Conservation (phyloP, 2,888 invertebrate species). For the Diadromus collaris region DNA sequence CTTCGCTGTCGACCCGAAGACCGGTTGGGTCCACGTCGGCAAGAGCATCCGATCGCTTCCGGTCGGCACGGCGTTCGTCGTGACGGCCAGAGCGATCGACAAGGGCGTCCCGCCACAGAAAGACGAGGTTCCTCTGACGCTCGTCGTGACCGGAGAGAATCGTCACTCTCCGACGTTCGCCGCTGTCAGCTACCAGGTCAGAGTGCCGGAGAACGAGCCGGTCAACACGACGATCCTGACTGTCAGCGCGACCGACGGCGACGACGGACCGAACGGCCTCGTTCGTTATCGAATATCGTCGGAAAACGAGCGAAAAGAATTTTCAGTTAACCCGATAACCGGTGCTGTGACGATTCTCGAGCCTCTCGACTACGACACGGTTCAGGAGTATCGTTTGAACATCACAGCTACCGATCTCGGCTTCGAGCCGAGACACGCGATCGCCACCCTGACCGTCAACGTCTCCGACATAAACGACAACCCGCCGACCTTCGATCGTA, state of each 20-base stretch:
- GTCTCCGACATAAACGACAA: constrained; percentile 97
- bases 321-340: constrained; percentile 88
- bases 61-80: constrained; percentile 81
- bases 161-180: constrained; percentile 90
- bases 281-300: constrained; percentile 91
- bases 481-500: constrained; percentile 91
- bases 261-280: constrained; percentile 95
- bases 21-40: constrained; percentile 91
- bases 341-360: constrained; percentile 91
- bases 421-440: constrained; percentile 88
- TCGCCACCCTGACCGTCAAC: constrained; percentile 91
- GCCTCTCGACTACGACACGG: constrained; percentile 92
- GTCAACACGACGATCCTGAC: constrained; percentile 92
- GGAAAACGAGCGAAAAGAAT: constrained; percentile 91
- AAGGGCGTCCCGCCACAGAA: constrained; percentile 93
- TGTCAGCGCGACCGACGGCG: constrained; percentile 92
- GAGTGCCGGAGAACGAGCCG: constrained; percentile 95
- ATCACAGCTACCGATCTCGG: constrained; percentile 94
- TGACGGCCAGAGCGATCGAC: constrained; percentile 90
- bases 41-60: constrained; percentile 83
- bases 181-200: constrained; percentile 92
- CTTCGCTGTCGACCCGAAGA: constrained; percentile 87
- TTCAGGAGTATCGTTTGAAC: constrained; percentile 92
- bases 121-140: constrained; percentile 87
- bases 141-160: constrained; percentile 94